phyloP scores from a whole-genome alignment of 2,888 invertebrate genomes.

The Himalopsyche japonica region DNA sequence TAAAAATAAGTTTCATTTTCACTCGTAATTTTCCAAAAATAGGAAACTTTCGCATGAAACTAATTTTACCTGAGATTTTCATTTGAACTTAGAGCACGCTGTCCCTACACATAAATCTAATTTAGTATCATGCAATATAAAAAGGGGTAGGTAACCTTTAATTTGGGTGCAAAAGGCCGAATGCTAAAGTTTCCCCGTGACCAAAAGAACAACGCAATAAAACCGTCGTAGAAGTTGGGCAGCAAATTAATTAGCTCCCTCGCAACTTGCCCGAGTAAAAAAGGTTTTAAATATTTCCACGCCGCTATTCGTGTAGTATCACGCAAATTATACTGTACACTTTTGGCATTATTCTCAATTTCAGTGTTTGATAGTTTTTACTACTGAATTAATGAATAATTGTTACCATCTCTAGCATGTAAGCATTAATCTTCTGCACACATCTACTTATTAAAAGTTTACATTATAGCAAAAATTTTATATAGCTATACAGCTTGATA shows the following conservation, averaged over 20 bases:
- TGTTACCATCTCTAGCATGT: background rate
- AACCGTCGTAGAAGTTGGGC: background rate
- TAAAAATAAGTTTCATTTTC: no score
- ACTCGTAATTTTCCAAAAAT: background rate
- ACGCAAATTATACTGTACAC: background rate
- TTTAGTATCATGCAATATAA: background rate
- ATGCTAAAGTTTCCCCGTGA: background rate
- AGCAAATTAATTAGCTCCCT: background rate
- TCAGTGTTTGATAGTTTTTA: background rate
- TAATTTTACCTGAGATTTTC: background rate
- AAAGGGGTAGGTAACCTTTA: background rate
- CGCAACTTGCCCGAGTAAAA: background rate
- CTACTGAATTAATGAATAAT: background rate
- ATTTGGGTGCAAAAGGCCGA: background rate
- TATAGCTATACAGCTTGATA: no score
- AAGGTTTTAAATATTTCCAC: slow-evolving; percentile 1
- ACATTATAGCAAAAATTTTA: no score
- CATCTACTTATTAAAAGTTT: no score
- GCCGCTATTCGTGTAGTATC: background rate
- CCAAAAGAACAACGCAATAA: background rate
- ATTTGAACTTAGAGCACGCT: background rate
- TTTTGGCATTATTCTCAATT: background rate
- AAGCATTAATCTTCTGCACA: background rate
- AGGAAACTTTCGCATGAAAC: background rate
- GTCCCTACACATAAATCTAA: background rate